These are phyloP conservation scores for Alitta virens DNA, from an alignment of 2,888 invertebrate species.

Conservation along the genomic window DNA sequence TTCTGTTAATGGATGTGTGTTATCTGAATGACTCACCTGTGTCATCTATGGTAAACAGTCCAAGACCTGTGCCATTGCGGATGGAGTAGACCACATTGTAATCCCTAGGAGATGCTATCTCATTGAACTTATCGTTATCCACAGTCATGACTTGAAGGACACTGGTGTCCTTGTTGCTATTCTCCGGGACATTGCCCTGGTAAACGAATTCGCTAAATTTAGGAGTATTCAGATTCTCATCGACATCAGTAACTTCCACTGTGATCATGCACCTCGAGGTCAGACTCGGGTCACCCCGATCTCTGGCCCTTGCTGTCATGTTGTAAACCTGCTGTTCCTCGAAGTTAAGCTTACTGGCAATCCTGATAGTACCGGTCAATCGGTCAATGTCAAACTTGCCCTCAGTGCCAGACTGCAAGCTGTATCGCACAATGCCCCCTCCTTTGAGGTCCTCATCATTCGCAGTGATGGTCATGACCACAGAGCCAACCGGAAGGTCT, in stretches of 20 bases:
- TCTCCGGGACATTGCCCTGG: constrained; percentile 75
- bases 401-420: constrained; percentile 54
- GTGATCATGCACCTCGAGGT: constrained; percentile 74
- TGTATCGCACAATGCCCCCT: constrained; percentile 79
- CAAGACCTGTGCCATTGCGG: constrained; percentile 84
- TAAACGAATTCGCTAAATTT: constrained; percentile 78
- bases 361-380: constrained; percentile 81
- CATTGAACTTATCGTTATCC: constrained; percentile 68
- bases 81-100: constrained; percentile 82
- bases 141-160: constrained; percentile 76
- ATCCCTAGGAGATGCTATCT: constrained; percentile 70
- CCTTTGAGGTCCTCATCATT: constrained; percentile 82
- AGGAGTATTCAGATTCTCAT: constrained; percentile 86
- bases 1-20: too few relatives aligned
- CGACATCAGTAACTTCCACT: constrained; percentile 84
- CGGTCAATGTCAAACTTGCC: constrained; percentile 78
- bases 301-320: constrained; percentile 79
- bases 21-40: constrained; percentile 66
- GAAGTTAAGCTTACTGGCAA: constrained; percentile 77
- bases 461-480: constrained; percentile 79
- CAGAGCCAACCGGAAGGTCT: constrained; percentile 84
- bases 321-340: constrained; percentile 87
- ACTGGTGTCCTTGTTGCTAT: constrained; percentile 72
- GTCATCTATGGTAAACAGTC: constrained; percentile 86
- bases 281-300: constrained; percentile 73